Conservation (phyloP, 2,888 invertebrate species). For the Tricholauxania praeusta region DNA sequence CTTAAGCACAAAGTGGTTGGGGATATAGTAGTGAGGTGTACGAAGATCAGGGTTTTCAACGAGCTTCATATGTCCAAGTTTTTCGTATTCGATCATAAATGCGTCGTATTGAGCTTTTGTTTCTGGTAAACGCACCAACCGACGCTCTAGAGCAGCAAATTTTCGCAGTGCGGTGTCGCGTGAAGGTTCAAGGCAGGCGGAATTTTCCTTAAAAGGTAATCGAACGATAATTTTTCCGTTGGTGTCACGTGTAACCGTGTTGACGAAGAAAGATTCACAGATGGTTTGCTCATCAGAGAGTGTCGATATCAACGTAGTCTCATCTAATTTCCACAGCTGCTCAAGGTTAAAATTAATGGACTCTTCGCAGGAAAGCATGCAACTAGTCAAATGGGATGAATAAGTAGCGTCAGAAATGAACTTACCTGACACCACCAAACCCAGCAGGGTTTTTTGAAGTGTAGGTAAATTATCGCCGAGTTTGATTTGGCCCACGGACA, state of each 20-base stretch:
- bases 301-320: neutral
- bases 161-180: conserved; percentile 37
- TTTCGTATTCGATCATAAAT: conserved; percentile 44
- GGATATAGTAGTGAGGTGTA: conserved; percentile 36
- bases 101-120: conserved; percentile 38
- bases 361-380: conserved; percentile 27
- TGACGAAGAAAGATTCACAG: conserved; percentile 4
- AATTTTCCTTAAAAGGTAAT: conserved; percentile 25
- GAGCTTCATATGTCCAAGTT: conserved; percentile 66
- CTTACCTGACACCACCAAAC: conserved; percentile 45
- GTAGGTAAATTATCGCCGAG: conserved; percentile 40
- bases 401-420: conserved; percentile 17
- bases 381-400: neutral
- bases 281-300: conserved; percentile 17
- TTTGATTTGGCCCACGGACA: conserved; percentile 46
- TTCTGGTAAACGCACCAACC: conserved; percentile 31
- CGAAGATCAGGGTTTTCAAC: conserved; percentile 9
- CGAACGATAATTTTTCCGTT: conserved; percentile 9
- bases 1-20: conserved; percentile 43
- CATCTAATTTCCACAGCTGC: conserved; percentile 17
- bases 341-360: conserved; percentile 5
- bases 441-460: conserved; percentile 46
- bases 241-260: neutral
- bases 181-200: conserved; percentile 40
- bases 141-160: conserved; percentile 39